Conservation (phyloP, 2,888 invertebrate species). For the Trileptium ribeirensis region DNA sequence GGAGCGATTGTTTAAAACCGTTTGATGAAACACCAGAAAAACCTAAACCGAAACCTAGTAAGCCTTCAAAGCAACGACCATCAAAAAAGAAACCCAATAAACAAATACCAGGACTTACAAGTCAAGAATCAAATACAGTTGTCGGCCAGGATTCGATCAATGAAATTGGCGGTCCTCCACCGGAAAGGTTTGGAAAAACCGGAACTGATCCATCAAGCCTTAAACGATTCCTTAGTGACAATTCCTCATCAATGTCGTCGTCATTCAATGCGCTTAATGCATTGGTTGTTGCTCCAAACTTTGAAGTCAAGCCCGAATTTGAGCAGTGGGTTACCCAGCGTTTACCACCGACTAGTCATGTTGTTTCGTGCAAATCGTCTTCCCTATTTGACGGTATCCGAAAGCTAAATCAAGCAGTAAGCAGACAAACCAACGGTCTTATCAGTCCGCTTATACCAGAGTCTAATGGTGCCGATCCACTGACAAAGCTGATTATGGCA, state of each 20-base stretch:
- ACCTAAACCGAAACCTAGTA: no score
- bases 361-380: no score
- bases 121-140: no score
- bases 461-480: background rate
- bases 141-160: background rate
- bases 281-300: background rate
- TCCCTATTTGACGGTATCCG: background rate
- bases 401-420: background rate
- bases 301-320: background rate
- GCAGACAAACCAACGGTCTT: background rate
- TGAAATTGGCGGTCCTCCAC: background rate
- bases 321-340: background rate
- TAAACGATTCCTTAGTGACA: no score
- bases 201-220: no score
- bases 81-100: no score
- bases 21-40: no score
- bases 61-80: no score
- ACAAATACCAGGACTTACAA: no score
- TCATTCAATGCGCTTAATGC: background rate
- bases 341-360: no score
- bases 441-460: background rate
- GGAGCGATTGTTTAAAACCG: background rate
- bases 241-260: no score
- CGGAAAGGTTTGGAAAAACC: no score
- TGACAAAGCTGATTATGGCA: background rate